Evolutionary conservation across 2,797 vertebrate species (phyloP).

Genomic region (Atherinosoma microstoma): DNA sequence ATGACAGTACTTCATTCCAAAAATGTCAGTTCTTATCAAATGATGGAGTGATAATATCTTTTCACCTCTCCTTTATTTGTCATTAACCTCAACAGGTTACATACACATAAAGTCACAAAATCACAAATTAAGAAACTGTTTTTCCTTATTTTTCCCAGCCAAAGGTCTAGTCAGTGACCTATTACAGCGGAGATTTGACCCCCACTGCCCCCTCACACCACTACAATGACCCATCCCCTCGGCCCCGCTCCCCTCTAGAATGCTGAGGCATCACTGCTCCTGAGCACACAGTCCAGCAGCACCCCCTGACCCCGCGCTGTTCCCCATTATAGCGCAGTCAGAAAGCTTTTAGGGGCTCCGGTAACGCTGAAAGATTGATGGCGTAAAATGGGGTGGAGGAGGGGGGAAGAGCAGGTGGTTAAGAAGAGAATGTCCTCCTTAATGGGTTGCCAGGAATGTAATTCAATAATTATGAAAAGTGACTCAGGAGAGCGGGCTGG

Average conservation of each 20-base stretch:
- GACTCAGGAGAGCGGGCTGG: conserved; percentile 75
- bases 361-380: conserved; percentile 89
- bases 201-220: conserved; percentile 62
- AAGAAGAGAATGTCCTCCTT: conserved; percentile 87
- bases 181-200: conserved; percentile 76
- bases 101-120: conserved; percentile 20
- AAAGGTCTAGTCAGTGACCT: conserved; percentile 79
- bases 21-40: neutral
- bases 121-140: conserved; percentile 13
- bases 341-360: conserved; percentile 89
- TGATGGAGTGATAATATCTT: neutral
- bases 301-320: conserved; percentile 84
- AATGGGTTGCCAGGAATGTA: conserved; percentile 86
- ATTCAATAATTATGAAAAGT: conserved; percentile 91
- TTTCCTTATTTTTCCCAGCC: conserved; percentile 53
- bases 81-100: conserved; percentile 6
- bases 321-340: conserved; percentile 88
- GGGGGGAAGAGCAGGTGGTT: conserved; percentile 87
- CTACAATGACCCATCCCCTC: conserved; percentile 44
- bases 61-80: conserved; percentile 3
- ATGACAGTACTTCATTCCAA: neutral
- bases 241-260: conserved; percentile 66
- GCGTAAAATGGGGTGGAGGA: conserved; percentile 81
- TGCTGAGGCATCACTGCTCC: conserved; percentile 81
- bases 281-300: conserved; percentile 80